Conservation (phyloP, 1,140 invertebrate genomes). For the Saccostrea glomerata region DNA sequence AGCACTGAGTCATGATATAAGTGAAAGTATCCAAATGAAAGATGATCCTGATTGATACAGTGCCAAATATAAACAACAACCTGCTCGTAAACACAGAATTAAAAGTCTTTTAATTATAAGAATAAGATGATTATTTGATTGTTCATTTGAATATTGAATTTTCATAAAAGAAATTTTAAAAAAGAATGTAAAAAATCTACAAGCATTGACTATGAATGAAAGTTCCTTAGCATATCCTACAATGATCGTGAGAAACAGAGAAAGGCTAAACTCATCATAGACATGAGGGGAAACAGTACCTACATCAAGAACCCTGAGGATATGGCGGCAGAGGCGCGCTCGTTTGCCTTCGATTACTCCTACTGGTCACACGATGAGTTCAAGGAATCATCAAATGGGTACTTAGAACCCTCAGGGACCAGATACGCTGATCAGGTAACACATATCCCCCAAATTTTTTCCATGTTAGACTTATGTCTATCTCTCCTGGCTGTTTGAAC, state of each 20-base stretch:
- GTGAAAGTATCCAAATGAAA: too few relatives aligned
- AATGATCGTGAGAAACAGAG: slow-evolving; percentile 82
- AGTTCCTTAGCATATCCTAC: slow-evolving; percentile 76
- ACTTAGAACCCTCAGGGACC: slow-evolving; percentile 75
- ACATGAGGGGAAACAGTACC: slow-evolving; percentile 82
- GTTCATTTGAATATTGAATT: not conserved
- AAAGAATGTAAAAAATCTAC: not conserved
- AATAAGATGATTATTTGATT: not conserved
- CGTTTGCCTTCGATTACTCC: slow-evolving; percentile 83
- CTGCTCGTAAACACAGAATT: too few relatives aligned
- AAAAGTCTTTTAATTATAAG: too few relatives aligned
- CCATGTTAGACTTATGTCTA: not conserved
- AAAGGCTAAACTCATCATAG: slow-evolving; percentile 81
- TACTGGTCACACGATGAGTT: slow-evolving; percentile 85
- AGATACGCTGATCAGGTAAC: slow-evolving; percentile 77
- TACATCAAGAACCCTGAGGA: slow-evolving; percentile 81
- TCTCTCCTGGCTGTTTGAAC: too few relatives aligned
- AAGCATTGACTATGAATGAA: not conserved
- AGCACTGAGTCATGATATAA: too few relatives aligned
- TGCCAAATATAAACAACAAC: too few relatives aligned
- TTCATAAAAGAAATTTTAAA: not conserved
- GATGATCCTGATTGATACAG: too few relatives aligned
- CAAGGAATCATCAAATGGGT: slow-evolving; percentile 80
- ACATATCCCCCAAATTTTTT: not conserved
- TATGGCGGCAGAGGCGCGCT: slow-evolving; percentile 77